Percentiles rank a stretch among this genome's conserved stretches.
These are phyloP conservation scores for Onychomys leucogaster DNA, from an alignment of 2,797 vertebrate genomes.

Conservation along the genomic window DNA sequence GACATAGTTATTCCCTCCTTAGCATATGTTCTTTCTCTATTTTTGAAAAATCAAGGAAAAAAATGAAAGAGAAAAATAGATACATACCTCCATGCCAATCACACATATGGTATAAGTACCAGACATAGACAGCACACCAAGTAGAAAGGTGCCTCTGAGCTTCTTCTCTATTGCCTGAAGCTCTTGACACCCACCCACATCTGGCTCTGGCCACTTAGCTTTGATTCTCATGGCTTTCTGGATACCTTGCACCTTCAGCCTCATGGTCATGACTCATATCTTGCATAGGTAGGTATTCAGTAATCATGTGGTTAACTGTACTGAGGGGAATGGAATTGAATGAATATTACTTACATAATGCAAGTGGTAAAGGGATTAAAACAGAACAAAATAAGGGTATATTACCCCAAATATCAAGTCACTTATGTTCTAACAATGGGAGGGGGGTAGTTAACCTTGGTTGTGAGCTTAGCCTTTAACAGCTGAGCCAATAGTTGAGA, in stretches of 20 bases:
- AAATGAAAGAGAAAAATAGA: background rate
- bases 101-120: background rate
- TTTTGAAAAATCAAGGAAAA: background rate
- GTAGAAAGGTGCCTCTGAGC: background rate
- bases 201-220: background rate
- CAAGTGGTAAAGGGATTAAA: conserved; percentile 18
- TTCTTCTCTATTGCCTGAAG: background rate
- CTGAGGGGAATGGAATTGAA: background rate
- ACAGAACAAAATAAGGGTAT: background rate
- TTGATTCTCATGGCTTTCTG: background rate
- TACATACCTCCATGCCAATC: background rate
- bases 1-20: background rate
- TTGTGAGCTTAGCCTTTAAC: no score
- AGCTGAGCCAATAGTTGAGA: no score
- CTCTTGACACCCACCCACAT: background rate
- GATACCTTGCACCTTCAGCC: background rate
- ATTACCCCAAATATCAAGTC: background rate
- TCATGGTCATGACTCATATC: background rate
- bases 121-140: background rate
- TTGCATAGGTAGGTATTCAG: background rate
- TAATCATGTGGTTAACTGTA: background rate
- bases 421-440: conserved; percentile 1
- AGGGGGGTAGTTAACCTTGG: no score
- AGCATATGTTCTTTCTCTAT: background rate
- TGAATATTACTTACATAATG: background rate